Conservation (phyloP, 2,797 vertebrate genomes). For the Myotis vivesi region DNA sequence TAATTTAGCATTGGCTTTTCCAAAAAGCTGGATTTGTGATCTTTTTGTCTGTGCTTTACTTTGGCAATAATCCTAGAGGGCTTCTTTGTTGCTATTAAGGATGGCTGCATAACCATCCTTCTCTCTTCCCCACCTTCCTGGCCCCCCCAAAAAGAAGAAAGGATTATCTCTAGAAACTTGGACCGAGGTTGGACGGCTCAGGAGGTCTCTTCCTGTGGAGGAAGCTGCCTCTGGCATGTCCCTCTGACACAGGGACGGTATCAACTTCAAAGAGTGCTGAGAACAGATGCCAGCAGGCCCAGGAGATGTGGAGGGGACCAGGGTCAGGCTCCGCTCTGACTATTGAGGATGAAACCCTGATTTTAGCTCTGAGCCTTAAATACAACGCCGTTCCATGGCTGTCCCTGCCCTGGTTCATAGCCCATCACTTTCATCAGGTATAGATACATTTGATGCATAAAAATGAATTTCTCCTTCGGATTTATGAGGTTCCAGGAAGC, state of each 20-base stretch:
- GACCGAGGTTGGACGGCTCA: conserved; percentile 68
- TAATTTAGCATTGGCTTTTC: background rate
- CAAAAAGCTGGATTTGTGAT: background rate
- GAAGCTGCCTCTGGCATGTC: conserved; percentile 80
- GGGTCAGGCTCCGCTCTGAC: conserved; percentile 69
- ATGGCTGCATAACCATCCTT: background rate
- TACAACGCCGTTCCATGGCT: background rate
- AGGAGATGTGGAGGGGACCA: conserved; percentile 68
- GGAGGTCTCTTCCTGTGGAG: conserved; percentile 83
- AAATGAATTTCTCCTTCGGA: background rate
- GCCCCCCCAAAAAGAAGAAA: conserved; percentile 69
- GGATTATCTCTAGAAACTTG: conserved; percentile 76
- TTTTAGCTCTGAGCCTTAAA: conserved; percentile 53
- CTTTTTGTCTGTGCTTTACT: conserved; percentile 61
- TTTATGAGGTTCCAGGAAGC: background rate
- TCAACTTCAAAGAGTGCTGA: conserved; percentile 81
- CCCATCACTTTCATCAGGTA: background rate
- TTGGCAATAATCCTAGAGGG: conserved; percentile 66
- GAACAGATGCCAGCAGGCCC: conserved; percentile 53
- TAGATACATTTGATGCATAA: background rate
- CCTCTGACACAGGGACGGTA: conserved; percentile 66
- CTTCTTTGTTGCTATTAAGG: conserved; percentile 62
- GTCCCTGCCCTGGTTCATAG: accelerated
- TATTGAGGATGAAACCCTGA: conserved; percentile 66
- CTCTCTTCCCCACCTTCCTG: background rate